Evolutionary conservation across 2,888 invertebrate genomes (phyloP), one percentile per base, ranked within the genome.

Genomic region (Drosophila multiciliata): DNA sequence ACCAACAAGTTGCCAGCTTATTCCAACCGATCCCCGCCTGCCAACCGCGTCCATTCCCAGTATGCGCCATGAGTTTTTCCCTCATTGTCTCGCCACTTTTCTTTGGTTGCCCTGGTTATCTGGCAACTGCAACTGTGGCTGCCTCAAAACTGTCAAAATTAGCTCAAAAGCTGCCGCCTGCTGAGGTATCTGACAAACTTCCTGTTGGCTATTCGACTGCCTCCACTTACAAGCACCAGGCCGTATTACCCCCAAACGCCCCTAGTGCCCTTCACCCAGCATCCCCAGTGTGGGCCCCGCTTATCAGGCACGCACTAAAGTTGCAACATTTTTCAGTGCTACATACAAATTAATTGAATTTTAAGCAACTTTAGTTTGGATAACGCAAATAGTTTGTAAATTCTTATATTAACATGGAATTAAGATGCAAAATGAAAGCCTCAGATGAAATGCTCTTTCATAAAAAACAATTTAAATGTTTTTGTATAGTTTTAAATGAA

Each of bases 311-410:
- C 83, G 89, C 85, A 80, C 74, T 66, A 73, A 85, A 90, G 81
- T 85, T 85, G 70, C 75, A 80, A 71, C 79, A 84, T 84, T 87
- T 87, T 78, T 73, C 73, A 69, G 81, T 81, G 84, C 87, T 75
- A 69, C 80, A 85, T 55, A 86, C 84, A 83, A 75, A 80, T 87
- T 89, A 86, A 86, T 86, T 86, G 82, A 90, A 86, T 90, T 86
- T 90, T 73, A 78, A 80, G 84, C 82, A 83, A 83, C 82, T 86
- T 86, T 89, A 63, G 52, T 70, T 67, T 66, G 64, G 57, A 45
- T 73, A 69, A 55, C 67, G 40, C 57, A 86, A 88, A 86, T 78
- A 70, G 78, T 78, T 86, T 58, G 49, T 40, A 78, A 80, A 80
- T 86, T 83, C 89, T 77, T 88, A 68, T 67, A 75, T 86, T 69